Percentiles rank a stretch among this genome's conserved stretches.
Evolutionary conservation across 2,888 invertebrate genomes (phyloP).

Genomic region (Neoascia interrupta): DNA sequence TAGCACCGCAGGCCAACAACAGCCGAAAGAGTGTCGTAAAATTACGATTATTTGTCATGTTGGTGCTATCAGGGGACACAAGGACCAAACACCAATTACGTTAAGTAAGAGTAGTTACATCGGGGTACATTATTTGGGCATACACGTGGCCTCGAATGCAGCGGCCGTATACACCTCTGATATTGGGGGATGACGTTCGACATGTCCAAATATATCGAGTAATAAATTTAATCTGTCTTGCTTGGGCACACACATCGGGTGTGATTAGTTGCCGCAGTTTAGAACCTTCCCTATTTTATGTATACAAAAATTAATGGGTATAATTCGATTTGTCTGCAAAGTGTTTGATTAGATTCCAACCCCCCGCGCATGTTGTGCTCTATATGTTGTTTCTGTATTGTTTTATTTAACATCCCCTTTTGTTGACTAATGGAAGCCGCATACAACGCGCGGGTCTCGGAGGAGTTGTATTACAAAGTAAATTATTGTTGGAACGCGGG

Average conservation of each 20-base stretch:
- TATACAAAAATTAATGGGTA: background rate
- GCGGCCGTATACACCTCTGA: too few species aligned
- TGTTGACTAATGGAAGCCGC: background rate
- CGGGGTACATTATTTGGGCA: background rate
- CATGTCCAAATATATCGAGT: background rate
- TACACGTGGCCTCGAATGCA: background rate
- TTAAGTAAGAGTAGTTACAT: background rate
- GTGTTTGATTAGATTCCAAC: constrained; percentile 9
- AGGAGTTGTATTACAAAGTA: too few species aligned
- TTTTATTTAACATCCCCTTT: background rate
- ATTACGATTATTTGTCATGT: too few species aligned
- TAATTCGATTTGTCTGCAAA: constrained; percentile 11
- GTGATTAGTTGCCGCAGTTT: constrained; percentile 8
- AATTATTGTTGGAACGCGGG: too few species aligned
- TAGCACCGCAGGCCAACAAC: too few species aligned
- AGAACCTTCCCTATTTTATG: background rate
- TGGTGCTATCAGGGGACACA: too few species aligned
- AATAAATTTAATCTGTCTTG: too few species aligned
- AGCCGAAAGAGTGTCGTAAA: too few species aligned
- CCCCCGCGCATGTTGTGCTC: too few species aligned
- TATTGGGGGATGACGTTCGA: background rate
- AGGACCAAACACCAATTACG: background rate
- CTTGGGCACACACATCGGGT: background rate
- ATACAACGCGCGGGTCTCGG: too few species aligned
- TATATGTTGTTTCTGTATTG: too few species aligned